Evolutionary conservation across 2,113 vertebrate genomes (phyloP).

Genomic region (Carettochelys insculpta): DNA sequence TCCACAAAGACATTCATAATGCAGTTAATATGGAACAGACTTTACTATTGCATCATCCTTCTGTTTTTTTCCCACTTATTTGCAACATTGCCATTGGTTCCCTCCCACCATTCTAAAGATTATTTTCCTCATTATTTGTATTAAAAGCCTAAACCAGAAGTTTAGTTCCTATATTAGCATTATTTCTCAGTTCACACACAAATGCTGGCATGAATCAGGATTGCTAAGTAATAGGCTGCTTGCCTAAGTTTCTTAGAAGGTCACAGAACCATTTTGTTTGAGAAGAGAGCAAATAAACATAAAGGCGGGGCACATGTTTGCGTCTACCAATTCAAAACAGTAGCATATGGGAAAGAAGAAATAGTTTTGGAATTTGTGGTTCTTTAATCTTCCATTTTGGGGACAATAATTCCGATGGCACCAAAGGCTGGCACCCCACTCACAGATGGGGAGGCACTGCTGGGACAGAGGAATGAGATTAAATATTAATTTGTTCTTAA

Average conservation of each 20-base stretch:
- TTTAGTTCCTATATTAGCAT: not conserved
- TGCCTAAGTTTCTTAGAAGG: not conserved
- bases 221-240: not conserved
- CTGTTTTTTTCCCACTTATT: not conserved
- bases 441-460: not conserved
- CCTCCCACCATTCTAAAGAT: not conserved
- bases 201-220: not conserved
- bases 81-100: not conserved
- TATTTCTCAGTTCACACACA: not conserved
- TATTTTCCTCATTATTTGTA: not conserved
- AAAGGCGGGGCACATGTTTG: not conserved
- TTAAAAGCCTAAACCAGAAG: slow-evolving; percentile 7
- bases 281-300: not conserved
- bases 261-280: not conserved
- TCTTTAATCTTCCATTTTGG: not conserved
- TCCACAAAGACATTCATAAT: not conserved
- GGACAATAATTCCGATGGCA: not conserved
- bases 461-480: not conserved
- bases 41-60: not conserved
- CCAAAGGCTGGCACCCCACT: not conserved
- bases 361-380: not conserved
- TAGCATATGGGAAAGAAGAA: not conserved
- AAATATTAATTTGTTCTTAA: slow-evolving; percentile 47
- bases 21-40: not conserved
- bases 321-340: not conserved